phyloP scores from a whole-genome alignment of 2,888 invertebrate genomes.

The Drosophila sordidula region DNA sequence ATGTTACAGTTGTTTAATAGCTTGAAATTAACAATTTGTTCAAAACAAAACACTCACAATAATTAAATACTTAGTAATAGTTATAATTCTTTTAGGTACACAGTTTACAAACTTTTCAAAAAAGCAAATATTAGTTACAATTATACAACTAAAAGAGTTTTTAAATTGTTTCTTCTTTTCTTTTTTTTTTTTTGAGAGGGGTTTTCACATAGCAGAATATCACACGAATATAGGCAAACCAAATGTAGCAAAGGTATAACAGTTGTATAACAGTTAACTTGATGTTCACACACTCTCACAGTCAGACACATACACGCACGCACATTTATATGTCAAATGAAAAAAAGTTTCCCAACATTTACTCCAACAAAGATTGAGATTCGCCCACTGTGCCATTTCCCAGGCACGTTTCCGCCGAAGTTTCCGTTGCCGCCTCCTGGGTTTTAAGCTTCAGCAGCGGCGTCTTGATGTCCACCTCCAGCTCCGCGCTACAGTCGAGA shows the following conservation, averaged over 20 bases:
- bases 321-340: constrained; percentile 7
- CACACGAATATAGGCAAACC: constrained; percentile 67
- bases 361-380: constrained; percentile 67
- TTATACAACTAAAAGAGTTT: constrained; percentile 47
- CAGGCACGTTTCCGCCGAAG: constrained; percentile 38
- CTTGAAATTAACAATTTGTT: constrained; percentile 62
- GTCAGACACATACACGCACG: constrained; percentile 13
- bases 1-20: constrained; percentile 55
- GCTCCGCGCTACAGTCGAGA: constrained; percentile 56
- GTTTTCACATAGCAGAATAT: constrained; percentile 65
- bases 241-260: constrained; percentile 64
- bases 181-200: constrained; percentile 8
- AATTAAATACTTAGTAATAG: constrained; percentile 60
- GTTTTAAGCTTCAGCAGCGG: constrained; percentile 77
- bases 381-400: constrained; percentile 65
- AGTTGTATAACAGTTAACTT: constrained; percentile 62
- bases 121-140: constrained; percentile 66
- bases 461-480: constrained; percentile 82
- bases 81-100: constrained; percentile 70
- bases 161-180: constrained; percentile 18
- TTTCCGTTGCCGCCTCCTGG: constrained; percentile 51
- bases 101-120: constrained; percentile 73
- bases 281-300: constrained; percentile 18
- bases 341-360: constrained; percentile 20
- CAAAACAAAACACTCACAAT: constrained; percentile 61